Evolutionary conservation across 2,113 vertebrate species (phyloP).

Genomic region (Esox niger): DNA sequence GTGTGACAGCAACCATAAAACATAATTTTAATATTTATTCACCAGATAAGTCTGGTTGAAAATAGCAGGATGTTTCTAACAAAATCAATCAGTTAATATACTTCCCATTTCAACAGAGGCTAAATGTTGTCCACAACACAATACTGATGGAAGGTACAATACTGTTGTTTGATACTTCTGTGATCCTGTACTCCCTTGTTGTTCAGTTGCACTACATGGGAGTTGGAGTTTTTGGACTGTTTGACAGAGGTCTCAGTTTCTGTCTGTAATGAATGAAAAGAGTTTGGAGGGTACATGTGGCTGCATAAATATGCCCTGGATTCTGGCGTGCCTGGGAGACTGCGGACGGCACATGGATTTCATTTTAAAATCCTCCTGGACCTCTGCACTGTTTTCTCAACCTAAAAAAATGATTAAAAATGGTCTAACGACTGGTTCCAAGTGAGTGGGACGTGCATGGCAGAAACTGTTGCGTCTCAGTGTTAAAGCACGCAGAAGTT

Average conservation of each 20-base stretch:
- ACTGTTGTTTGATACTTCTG: no score
- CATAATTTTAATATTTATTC: no score
- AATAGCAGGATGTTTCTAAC: no score
- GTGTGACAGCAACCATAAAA: no score
- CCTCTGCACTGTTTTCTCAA: slow-evolving; percentile 31
- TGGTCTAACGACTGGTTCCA: slow-evolving; percentile 26
- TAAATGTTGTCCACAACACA: no score
- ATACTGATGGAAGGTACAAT: no score
- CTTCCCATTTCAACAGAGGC: no score
- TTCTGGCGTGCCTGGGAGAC: neutral
- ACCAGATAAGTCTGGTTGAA: no score
- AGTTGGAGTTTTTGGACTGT: no score
- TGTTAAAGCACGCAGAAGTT: slow-evolving; percentile 4
- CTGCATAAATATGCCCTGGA: slow-evolving; percentile 25
- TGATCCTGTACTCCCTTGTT: no score
- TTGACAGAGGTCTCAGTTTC: slow-evolving; percentile 3
- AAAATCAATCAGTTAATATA: no score
- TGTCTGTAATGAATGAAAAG: slow-evolving; percentile 5
- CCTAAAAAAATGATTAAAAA: slow-evolving; percentile 27
- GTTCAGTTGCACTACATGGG: no score
- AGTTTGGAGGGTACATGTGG: slow-evolving; percentile 16
- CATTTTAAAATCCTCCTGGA: slow-evolving; percentile 38
- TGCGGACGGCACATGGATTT: slow-evolving; percentile 18
- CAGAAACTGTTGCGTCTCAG: slow-evolving; percentile 9
- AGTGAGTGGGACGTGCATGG: slow-evolving; percentile 13